Evolutionary conservation across 2,797 vertebrate species (phyloP).

Genomic region (Sebastes jordani): DNA sequence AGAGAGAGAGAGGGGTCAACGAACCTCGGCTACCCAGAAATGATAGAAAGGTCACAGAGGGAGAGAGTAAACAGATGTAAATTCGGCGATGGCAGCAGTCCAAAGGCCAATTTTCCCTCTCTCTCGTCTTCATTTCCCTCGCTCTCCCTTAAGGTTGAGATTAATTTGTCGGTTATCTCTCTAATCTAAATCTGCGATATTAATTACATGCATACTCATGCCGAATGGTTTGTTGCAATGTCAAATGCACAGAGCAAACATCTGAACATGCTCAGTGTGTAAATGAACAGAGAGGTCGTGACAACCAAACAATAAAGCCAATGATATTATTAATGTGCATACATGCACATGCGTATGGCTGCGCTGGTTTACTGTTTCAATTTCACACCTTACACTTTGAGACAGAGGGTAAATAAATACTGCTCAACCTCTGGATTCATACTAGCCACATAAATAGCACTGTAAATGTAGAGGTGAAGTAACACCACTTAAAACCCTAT

Average conservation of each 20-base stretch:
- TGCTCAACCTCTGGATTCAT: neutral
- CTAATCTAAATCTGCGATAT: constrained; percentile 45
- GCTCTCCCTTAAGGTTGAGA: constrained; percentile 69
- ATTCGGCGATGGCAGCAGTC: constrained; percentile 76
- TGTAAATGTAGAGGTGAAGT: neutral
- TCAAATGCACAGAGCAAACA: constrained; percentile 46
- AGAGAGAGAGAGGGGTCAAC: constrained; percentile 13
- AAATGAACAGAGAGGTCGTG: constrained; percentile 33
- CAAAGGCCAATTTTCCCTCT: constrained; percentile 61
- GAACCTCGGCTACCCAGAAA: constrained; percentile 7
- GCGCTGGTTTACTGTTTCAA: neutral
- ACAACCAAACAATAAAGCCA: constrained; percentile 25
- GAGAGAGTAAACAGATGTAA: constrained; percentile 84
- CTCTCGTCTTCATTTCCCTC: constrained; percentile 27
- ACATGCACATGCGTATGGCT: neutral
- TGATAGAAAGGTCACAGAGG: constrained; percentile 38
- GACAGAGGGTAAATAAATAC: neutral
- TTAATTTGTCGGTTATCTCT: constrained; percentile 69
- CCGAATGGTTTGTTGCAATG: constrained; percentile 29
- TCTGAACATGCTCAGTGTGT: constrained; percentile 27
- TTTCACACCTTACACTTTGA: neutral
- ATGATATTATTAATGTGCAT: neutral
- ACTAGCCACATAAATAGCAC: neutral
- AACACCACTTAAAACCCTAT: neutral
- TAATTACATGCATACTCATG: constrained; percentile 52